Percentiles rank a stretch among this genome's conserved stretches.
These are phyloP conservation scores for Corynorhinus townsendii DNA, from an alignment of 2,113 vertebrate genomes.

Conservation along the genomic window DNA sequence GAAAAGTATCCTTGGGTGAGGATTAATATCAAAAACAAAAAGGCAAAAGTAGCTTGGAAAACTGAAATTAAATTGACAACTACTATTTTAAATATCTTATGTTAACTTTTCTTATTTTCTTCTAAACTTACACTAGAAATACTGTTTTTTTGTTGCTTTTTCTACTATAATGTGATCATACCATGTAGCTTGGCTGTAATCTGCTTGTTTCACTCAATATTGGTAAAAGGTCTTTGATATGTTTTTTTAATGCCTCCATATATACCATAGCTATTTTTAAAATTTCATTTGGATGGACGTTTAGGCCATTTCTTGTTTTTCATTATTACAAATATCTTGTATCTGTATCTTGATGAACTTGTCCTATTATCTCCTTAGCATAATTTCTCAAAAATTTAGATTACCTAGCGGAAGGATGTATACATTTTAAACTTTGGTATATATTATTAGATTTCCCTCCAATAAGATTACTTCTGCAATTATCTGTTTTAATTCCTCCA, in stretches of 20 bases:
- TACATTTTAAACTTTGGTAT: background rate
- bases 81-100: background rate
- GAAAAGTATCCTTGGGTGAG: no score
- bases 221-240: background rate
- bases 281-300: background rate
- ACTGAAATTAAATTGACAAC: background rate
- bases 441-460: background rate
- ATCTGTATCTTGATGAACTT: background rate
- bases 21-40: no score
- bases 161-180: background rate
- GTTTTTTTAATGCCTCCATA: background rate
- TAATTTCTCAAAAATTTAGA: slow-evolving; percentile 1
- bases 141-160: background rate
- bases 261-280: background rate
- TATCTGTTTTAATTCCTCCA: background rate
- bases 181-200: background rate
- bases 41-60: background rate
- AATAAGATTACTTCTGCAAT: background rate
- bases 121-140: background rate
- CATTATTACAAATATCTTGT: background rate
- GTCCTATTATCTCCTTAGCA: background rate
- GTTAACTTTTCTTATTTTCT: slow-evolving; percentile 1
- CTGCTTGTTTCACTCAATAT: background rate
- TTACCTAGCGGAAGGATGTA: background rate
- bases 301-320: background rate